Base-by-base conservation (phyloP, 2,888 invertebrate species). In the Nemotelus nigrinus region DNA sequence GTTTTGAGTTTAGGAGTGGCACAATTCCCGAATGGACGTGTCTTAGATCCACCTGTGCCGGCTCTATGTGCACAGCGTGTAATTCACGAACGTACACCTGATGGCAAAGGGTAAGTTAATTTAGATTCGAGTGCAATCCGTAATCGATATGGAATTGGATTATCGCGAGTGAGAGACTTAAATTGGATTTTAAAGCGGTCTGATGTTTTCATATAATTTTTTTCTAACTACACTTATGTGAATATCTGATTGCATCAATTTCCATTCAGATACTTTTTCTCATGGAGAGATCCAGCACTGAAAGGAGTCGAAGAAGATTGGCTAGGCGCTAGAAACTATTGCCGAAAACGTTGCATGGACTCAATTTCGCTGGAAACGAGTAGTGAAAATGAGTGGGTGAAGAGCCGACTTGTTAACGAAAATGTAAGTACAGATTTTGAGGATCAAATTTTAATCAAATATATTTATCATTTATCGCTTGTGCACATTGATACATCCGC, bases 281-380 rank as follows among this genome's bases (percentile, higher is more conserved):
- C 95, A 60, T 95, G 95, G 95, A 91, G 93, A 78, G 94, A 95
- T 84, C 92, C 92, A 3, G 90, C 91, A 43, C 90, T 93, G 50
- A 90, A 91, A 80, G 92, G 92, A 44, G 92, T 92, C 68, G 94
- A 95, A 85, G 90, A 93, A 82, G 95, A 96, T 87, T 96, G 96
- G 96, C 87, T 96, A 81, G 92, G 92, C 67, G 95, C 92, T 43
- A 90, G 96, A 83, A 96, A 96, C 86, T 95, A 91, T 88, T 96
- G 96, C 87, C 90, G 96, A 80, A 92, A 94, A 88, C 92, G 95
- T 78, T 96, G 96, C 87, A 96, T 96, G 96, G 96, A 96, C 87
- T 91, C 94, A 70, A 93, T 96, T 65, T 94, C 94, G 2, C 86
- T 96, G 83, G 96, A 96, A 88, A 95, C 95, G 76, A 93, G 93